Base-by-base conservation (phyloP, 1,140 invertebrate species). In the Nebria ingens region DNA sequence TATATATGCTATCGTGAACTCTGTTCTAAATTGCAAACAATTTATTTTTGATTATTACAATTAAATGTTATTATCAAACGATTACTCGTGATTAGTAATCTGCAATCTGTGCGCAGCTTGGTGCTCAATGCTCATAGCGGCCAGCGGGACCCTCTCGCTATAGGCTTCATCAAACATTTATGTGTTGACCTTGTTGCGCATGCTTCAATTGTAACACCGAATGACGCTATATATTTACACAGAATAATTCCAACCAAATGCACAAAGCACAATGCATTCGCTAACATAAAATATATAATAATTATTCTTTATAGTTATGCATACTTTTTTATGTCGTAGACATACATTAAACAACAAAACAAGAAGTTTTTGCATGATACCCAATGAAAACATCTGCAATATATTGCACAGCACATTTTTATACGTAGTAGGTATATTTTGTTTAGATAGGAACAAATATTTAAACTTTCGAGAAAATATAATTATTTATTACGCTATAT, bases 161-260 rank as follows among this genome's bases (percentile, higher is more conserved):
- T 63, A 52, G 66, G 64, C 58, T 65, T 63, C 59, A 65, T 34
- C 25, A 34, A 34, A 34, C 25, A 34, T 34, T 34, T 9, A 9
- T 34, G 25, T n/a, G n/a, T n/a, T 34, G 25, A 34, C 25, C 25
- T 34, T n/a, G 25, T 34, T 9, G 6, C 6, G 25, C n/a, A 34
- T 34, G 25, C n/a, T 34, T 6, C n/a, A 34, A 9, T 6, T 34
- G 25, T 34, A 34, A 9, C 6, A 6, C 6, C n/a, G 25, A 9
- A 34, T 34, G 25, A 9, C 6, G 6, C 6, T 34, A n/a, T 34
- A n/a, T 34, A n/a, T 34, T n/a, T 45, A 45, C 17, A 45, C 9
- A 6, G 40, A 45, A 17, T 45, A 45, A 9, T 11, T 9, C 17
- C 40, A 45, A 12, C 9, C 40, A 34, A 9, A n/a, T 34, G 25